Base-by-base conservation (phyloP, 35 echinoderm and acorn worm species). In the Ptychodera flava region DNA sequence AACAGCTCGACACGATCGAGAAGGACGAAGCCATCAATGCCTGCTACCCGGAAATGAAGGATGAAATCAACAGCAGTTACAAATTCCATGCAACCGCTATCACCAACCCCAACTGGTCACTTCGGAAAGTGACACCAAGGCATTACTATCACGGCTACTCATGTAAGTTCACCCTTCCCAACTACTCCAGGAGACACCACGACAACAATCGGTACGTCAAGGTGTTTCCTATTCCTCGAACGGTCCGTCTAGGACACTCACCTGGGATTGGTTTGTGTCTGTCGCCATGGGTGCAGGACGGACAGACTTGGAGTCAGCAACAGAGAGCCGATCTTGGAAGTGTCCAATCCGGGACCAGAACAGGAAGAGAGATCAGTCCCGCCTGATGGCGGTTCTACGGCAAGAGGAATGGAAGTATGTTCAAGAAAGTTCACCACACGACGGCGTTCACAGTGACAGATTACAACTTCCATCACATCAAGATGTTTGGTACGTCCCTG, bases 31-130 rank as follows among this genome's bases (percentile, higher is more conserved):
- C 85, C 80, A 84, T 83, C 28, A 78, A 86, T 78, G 85, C 81
- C 36, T 86, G 85, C 53, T 77, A 91, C 12, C 79, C 80, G 38
- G 34, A 81, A 32, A 34, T 91, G 15, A 91, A 86, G 64, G 89
- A 86, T 76, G 79, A 86, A 30, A 87, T 91, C 33, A 77, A 86
- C 6, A 84, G 85, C 12, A 84, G 89, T 33, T 91, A 91, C 79
- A 91, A 91, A 33, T 91, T 91, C 33, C 89, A 91, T 80, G 89
- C 89, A 0, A 38, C 85, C 34, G 78, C 84, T 12, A 89, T 52
- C n/a, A 76, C 85, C 6, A 64, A 84, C 80, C 89, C 0, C 53
- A 86, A 78, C 45, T 91, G 28, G 85, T 91, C 89, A 35, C 36
- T 10, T 33, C 78, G 0, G 83, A 91, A 27, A 77, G 79, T 64